These are phyloP conservation scores for Stigmatopora argus DNA, from an alignment of 2,113 vertebrate genomes.

Conservation along the genomic window DNA sequence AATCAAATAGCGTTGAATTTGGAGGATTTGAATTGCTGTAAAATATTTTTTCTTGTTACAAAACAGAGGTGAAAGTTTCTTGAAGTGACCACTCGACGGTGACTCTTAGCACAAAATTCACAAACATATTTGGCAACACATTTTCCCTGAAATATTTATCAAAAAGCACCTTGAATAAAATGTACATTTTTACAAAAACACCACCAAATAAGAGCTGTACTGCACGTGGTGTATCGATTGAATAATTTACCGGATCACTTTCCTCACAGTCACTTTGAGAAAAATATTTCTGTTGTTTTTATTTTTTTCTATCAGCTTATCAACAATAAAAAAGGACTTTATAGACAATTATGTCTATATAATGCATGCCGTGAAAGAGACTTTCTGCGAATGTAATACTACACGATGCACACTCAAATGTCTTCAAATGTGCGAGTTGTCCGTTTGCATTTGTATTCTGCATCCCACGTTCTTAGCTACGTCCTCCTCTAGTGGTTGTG, in stretches of 20 bases:
- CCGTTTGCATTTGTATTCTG: conserved; percentile 14
- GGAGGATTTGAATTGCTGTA: conserved; percentile 20
- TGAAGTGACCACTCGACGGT: neutral
- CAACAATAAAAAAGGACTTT: neutral
- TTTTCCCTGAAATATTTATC: conserved; percentile 15
- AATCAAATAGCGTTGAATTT: neutral
- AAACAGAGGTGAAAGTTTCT: neutral
- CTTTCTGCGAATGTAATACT: neutral
- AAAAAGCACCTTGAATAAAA: conserved; percentile 32
- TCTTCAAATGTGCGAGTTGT: conserved; percentile 9
- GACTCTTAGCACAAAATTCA: conserved; percentile 7
- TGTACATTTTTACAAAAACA: conserved; percentile 16
- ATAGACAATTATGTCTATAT: neutral
- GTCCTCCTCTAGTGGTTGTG: conserved; percentile 71
- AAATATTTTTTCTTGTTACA: conserved; percentile 13
- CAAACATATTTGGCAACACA: conserved; percentile 31
- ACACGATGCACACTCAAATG: neutral
- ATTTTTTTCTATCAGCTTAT: neutral
- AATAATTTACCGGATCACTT: conserved; percentile 33
- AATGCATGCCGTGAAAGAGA: neutral
- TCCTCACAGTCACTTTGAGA: conserved; percentile 9
- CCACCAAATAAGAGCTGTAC: conserved; percentile 3
- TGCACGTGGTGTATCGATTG: conserved; percentile 29
- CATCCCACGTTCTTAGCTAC: conserved; percentile 17
- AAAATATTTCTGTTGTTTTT: neutral